Evolutionary conservation across 2,888 invertebrate species (phyloP).

Genomic region (Oscheius sp.): DNA sequence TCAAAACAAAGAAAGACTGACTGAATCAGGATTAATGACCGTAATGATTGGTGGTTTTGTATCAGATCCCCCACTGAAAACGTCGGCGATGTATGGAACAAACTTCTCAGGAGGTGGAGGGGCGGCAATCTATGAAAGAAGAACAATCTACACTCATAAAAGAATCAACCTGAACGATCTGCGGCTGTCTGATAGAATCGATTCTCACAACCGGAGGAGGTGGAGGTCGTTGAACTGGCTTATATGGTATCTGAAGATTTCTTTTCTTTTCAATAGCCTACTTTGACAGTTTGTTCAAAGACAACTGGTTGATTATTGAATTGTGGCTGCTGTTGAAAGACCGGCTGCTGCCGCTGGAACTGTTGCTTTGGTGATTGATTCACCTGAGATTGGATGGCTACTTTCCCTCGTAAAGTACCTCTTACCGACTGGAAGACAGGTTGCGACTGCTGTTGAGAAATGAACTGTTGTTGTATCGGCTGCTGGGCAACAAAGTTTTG

Average conservation of each 20-base stretch:
- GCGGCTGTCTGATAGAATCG: constrained; percentile 18
- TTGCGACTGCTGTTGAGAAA: constrained; percentile 9
- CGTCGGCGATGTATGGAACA: constrained; percentile 38
- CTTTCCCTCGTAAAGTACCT: not conserved
- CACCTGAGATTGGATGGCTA: not conserved
- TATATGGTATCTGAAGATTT: not conserved
- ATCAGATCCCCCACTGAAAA: constrained; percentile 12
- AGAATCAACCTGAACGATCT: constrained; percentile 16
- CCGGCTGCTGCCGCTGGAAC: constrained; percentile 21
- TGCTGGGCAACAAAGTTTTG: constrained; percentile 21
- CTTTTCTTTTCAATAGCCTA: not conserved
- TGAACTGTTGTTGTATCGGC: constrained; percentile 25
- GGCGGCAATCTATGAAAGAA: constrained; percentile 21
- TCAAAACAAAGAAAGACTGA: not conserved
- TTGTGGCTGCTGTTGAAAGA: constrained; percentile 44
- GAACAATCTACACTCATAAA: not conserved
- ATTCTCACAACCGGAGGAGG: not conserved
- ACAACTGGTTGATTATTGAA: constrained; percentile 21
- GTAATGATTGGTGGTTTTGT: constrained; percentile 19
- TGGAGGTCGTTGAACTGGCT: not conserved
- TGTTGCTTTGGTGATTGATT: not conserved
- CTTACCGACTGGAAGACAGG: not conserved
- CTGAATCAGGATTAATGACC: constrained; percentile 9
- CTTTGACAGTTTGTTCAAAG: constrained; percentile 26
- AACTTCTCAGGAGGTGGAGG: constrained; percentile 52